These are phyloP conservation scores for Chaitophorus viminalis DNA, from an alignment of 2,888 invertebrate genomes.

Conservation along the genomic window DNA sequence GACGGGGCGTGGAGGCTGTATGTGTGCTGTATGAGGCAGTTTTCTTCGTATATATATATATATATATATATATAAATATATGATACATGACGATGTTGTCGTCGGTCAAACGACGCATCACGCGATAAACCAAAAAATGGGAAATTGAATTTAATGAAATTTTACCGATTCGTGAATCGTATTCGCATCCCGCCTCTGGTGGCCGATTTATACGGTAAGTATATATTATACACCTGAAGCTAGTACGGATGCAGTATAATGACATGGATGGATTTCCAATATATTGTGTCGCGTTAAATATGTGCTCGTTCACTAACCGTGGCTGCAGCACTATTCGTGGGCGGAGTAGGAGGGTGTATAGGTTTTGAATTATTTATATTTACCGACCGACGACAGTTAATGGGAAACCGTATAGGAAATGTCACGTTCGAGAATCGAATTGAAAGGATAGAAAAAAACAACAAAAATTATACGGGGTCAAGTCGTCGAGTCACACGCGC, in stretches of 20 bases:
- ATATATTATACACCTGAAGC: neutral
- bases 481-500: neutral
- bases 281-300: neutral
- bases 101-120: neutral
- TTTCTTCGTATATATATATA: neutral
- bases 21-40: neutral
- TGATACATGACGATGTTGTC: neutral
- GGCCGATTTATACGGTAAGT: too few species aligned
- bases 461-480: constrained; percentile 11
- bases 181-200: neutral
- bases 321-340: neutral
- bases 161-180: neutral
- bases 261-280: neutral
- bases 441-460: neutral
- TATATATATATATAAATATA: neutral
- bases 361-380: constrained; percentile 53
- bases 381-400: neutral
- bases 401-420: constrained; percentile 1
- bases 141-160: constrained; percentile 31
- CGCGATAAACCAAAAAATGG: neutral
- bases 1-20: neutral
- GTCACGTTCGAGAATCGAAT: constrained; percentile 2
- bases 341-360: neutral
- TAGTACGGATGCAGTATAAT: neutral
- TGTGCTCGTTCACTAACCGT: neutral